Evolutionary conservation across 2,888 invertebrate genomes (phyloP), one percentile per base, ranked within the genome.

Genomic region (Clusia tigrina): DNA sequence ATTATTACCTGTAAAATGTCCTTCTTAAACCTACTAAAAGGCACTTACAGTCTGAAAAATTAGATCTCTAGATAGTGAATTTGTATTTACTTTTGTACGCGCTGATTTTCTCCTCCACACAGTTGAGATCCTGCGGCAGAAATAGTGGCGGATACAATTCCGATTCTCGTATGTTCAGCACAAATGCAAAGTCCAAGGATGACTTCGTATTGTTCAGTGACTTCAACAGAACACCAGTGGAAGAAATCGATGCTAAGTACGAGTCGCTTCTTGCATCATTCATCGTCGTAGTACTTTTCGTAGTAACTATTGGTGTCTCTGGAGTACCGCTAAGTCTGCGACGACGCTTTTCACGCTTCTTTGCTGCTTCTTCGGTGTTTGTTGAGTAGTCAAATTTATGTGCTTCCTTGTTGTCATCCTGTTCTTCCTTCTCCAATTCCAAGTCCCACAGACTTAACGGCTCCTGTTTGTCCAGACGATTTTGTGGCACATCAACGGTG

Each of bases 151-250:
- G 85, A 70, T 85, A 85, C 25, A 84, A 82, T 64, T 89, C 87
- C 0, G 90, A 87, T 67, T 89, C 90, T 68, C 91, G 86, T 88
- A 92, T 91, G 75, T 91, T 91, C 6, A 91, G 89, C 3, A 91
- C 87, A 78, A 93, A 92, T 18, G 90, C 85, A 55, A 92, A 83
- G 82, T 93, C 89, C 67, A 88, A 78, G 55, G 85, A 84, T 53
- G 86, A 81, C 9, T 69, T 72, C 10, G 69, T 70, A 32, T 76
- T 77, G 76, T 73, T 85, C 78, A 66, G 81, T 78, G 72, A 86
- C 72, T 62, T 86, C 81, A 74, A 84, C 80, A 85, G 74, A n/a
- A 77, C 79, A 1, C 84, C 86, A 67, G 77, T 83, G 58, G 78
- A 81, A 48, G 78, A 79, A 51, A 82, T 79, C 42, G 79, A 81